Evolutionary conservation across 2,888 invertebrate species (phyloP).

Genomic region (Adela reaumurella): DNA sequence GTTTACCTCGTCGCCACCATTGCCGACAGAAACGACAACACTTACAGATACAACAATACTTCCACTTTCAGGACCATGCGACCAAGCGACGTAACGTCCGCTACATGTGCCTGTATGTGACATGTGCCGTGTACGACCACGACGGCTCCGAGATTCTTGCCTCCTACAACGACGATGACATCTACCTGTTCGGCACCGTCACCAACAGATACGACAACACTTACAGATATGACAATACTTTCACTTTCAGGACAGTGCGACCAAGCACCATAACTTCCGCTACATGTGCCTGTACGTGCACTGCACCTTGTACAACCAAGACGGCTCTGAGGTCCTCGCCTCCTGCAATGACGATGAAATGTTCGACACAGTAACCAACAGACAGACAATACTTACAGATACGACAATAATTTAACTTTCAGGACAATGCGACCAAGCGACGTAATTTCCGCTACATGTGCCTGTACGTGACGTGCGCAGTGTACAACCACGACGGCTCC

Average conservation of each 20-base stretch:
- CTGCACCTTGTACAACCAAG: slow-evolving; percentile 86
- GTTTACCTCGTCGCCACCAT: slow-evolving; percentile 79
- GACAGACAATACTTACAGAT: too few relatives aligned
- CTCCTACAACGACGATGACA: slow-evolving; percentile 91
- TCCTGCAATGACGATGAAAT: slow-evolving; percentile 91
- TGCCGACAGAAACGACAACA: slow-evolving; percentile 35
- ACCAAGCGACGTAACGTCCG: background rate
- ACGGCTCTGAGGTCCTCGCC: slow-evolving; percentile 88
- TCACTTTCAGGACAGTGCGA: too few relatives aligned
- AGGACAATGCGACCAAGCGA: background rate
- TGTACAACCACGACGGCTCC: slow-evolving; percentile 87
- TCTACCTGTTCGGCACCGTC: slow-evolving; percentile 79
- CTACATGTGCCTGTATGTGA: slow-evolving; percentile 59
- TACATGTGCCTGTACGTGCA: slow-evolving; percentile 64
- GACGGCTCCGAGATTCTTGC: slow-evolving; percentile 88
- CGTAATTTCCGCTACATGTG: slow-evolving; percentile 4
- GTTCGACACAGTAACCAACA: slow-evolving; percentile 64
- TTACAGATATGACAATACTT: too few relatives aligned
- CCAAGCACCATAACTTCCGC: background rate
- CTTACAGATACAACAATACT: too few relatives aligned
- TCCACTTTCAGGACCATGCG: background rate
- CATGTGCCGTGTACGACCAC: slow-evolving; percentile 88
- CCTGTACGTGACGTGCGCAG: slow-evolving; percentile 79
- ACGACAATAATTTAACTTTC: too few relatives aligned
- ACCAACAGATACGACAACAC: slow-evolving; percentile 36